Evolutionary conservation across 2,888 invertebrate genomes (phyloP).

Genomic region (Cryptus viduatorius): DNA sequence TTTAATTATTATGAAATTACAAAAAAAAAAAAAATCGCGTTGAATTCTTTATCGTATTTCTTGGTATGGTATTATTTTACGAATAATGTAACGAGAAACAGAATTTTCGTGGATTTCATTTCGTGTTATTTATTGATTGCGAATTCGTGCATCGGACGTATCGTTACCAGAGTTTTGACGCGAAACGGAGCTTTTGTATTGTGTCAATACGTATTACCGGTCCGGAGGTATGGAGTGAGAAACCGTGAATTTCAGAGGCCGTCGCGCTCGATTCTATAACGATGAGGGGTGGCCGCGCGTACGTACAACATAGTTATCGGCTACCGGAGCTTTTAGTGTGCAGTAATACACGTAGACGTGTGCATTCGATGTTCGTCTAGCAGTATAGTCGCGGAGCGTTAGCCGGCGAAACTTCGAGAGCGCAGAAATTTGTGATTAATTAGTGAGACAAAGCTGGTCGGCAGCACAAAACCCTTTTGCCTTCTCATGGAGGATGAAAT

Average conservation of each 20-base stretch:
- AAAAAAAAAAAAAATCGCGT: no score
- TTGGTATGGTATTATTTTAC: no score
- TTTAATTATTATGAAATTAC: no score
- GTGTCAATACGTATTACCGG: neutral
- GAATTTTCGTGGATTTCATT: no score
- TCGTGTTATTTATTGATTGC: no score
- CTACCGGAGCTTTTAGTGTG: neutral
- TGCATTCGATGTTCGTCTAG: neutral
- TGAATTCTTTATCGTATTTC: no score
- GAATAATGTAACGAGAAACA: no score
- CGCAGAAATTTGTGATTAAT: conserved; percentile 1
- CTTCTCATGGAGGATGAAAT: neutral
- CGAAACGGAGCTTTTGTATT: conserved; percentile 8
- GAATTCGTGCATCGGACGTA: no score
- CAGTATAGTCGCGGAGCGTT: neutral
- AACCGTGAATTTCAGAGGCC: neutral
- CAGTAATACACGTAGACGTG: neutral
- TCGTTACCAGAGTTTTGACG: neutral
- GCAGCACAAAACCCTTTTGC: neutral
- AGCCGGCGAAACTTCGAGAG: neutral
- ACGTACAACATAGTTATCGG: neutral
- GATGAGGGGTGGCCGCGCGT: neutral
- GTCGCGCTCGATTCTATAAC: neutral
- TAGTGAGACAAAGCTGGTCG: neutral
- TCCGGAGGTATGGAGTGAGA: conserved; percentile 3